These are phyloP conservation scores for Oligia latruncula DNA, from an alignment of 2,888 invertebrate species.

Conservation along the genomic window DNA sequence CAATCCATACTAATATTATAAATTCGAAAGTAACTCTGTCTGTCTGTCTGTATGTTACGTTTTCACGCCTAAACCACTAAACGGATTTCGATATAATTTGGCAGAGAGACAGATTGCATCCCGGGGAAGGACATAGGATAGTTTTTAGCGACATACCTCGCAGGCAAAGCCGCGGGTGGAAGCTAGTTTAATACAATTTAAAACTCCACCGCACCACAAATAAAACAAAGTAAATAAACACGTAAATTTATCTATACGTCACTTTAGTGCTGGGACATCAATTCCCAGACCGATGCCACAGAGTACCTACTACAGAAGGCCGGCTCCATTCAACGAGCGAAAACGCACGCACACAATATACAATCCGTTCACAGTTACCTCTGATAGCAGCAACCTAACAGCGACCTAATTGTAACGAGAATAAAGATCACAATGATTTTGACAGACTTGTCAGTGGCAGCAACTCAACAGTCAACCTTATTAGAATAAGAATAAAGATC, in stretches of 20 bases:
- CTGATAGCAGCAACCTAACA: background rate
- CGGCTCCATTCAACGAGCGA: background rate
- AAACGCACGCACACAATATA: background rate
- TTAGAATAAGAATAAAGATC: background rate
- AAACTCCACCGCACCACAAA: slow-evolving; percentile 12
- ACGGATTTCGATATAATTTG: no score
- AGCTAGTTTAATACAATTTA: slow-evolving; percentile 11
- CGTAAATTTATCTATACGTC: slow-evolving; percentile 45
- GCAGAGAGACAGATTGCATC: no score
- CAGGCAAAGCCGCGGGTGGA: no score
- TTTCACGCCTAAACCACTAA: no score
- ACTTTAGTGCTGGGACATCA: slow-evolving; percentile 21
- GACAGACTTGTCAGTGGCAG: background rate
- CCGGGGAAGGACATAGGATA: no score
- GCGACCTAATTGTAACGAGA: background rate
- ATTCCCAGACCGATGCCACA: slow-evolving; percentile 38
- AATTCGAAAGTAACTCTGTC: no score
- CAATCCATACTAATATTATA: no score
- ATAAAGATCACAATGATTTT: background rate
- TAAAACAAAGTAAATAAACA: slow-evolving; percentile 37
- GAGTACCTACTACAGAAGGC: slow-evolving; percentile 3
- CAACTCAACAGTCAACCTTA: background rate
- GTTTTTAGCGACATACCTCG: no score
- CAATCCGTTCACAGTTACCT: background rate
- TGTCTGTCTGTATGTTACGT: no score